A percentile compares a stretch with the other conserved stretches of the same genome.
phyloP scores from a whole-genome alignment of 2,113 vertebrate species.

The Gallinago paraguaiae region DNA sequence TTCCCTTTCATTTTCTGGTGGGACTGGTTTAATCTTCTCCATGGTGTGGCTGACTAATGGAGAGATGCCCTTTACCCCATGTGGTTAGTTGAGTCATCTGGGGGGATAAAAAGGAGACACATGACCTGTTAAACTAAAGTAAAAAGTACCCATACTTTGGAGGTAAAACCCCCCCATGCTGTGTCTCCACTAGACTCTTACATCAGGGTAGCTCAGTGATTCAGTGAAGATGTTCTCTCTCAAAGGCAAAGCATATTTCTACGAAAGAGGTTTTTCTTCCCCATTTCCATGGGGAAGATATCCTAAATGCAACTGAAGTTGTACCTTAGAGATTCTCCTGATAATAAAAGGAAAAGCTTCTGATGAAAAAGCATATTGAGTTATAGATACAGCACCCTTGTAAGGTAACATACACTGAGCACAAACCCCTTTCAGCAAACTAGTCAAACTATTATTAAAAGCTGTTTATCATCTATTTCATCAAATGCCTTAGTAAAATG shows the following conservation, averaged over 20 bases:
- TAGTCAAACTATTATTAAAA: conserved; percentile 37
- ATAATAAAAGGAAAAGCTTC: conserved; percentile 20
- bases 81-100: background rate
- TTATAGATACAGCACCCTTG: conserved; percentile 18
- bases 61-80: background rate
- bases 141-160: background rate
- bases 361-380: background rate
- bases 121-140: background rate
- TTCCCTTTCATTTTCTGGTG: background rate
- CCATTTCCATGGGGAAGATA: background rate
- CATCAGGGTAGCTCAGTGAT: background rate
- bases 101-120: background rate
- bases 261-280: background rate
- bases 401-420: conserved; percentile 2
- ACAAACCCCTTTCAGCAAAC: conserved; percentile 31
- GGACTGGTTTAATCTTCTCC: background rate
- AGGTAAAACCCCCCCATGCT: background rate
- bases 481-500: conserved; percentile 24
- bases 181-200: background rate
- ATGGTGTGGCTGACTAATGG: background rate
- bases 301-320: background rate
- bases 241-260: background rate
- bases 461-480: conserved; percentile 42
- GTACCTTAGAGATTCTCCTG: background rate
- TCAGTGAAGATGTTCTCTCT: background rate